Evolutionary conservation across 2,797 vertebrate species (phyloP), one percentile per base, ranked within the genome.

Genomic region (Anomalospiza imberbis): DNA sequence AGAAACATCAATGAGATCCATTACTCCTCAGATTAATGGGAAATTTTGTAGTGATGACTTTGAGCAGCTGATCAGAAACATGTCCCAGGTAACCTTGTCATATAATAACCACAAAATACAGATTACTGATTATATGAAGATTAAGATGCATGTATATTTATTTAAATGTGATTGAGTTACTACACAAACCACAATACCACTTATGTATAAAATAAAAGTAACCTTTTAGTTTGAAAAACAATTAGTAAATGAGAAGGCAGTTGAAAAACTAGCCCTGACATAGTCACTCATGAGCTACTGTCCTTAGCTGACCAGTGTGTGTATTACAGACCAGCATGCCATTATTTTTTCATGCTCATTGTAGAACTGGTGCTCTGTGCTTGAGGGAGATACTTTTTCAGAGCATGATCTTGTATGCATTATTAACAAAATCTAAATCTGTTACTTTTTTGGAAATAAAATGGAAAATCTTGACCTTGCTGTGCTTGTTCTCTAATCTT

Each of bases 31-130:
- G 19, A 70, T 97, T 95, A 99, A 98, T 92, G 98, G 98, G 40
- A 98, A 98, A 74, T 93, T 97, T 15, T 85, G 97, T 44, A 94
- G 92, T 65, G 99, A 99, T 63, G 99, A 99, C 54, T 98, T 99
- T 83, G 98, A 99, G 70, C 98, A 97, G 36, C 92, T 98, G 51
- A 98, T 99, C 78, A 98, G 98, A 78, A 98, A 97, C 85, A 99
- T 99, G 99, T 99, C 99, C 44, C 99, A 99, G 98, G 99, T 99
- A 98, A 87, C 28, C 14, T 16, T 73, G 10, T 80, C 2, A 2
- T 50, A 31, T n/a, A 11, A 19, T 76, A 89, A 61, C 18, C 7
- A 17, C 2, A 11, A 54, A 86, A 44, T 58, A 32, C 9, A 17
- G 10, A 55, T 87, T 55, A 34, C 19, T 65, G 24, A 22, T 81